These are phyloP conservation scores for Phymastichus coffea DNA, from an alignment of 1,140 invertebrate genomes.

Conservation along the genomic window DNA sequence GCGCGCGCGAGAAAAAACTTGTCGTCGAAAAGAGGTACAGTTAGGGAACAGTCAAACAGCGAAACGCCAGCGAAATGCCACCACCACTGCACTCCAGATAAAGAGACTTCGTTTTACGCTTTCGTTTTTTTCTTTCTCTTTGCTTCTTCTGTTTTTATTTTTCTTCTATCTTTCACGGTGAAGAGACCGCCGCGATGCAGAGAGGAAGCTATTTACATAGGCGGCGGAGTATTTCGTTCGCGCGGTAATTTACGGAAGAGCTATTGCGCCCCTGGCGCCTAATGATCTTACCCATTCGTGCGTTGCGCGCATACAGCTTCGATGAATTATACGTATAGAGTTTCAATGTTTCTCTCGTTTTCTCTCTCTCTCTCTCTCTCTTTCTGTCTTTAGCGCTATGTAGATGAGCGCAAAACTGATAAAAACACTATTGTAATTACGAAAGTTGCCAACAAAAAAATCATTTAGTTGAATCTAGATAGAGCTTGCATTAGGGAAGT, in stretches of 20 bases:
- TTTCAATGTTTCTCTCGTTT: neutral
- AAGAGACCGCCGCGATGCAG: neutral
- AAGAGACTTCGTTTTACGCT: neutral
- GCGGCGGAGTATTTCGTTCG: neutral
- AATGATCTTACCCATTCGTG: neutral
- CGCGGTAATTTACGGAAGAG: slow-evolving; percentile 33
- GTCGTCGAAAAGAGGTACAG: neutral
- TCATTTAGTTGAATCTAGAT: neutral
- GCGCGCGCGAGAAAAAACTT: slow-evolving; percentile 31
- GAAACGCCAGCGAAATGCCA: slow-evolving; percentile 31
- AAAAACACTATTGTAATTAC: slow-evolving; percentile 16
- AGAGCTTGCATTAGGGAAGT: neutral
- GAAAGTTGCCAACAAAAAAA: neutral
- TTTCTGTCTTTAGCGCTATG: too few relatives aligned
- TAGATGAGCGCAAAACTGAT: too few relatives aligned
- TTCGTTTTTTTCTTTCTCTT: neutral
- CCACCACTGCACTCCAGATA: neutral
- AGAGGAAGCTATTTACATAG: neutral
- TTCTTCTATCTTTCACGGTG: neutral
- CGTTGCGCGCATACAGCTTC: neutral
- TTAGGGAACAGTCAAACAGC: slow-evolving; percentile 39
- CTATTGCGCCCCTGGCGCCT: neutral
- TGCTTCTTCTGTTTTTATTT: neutral
- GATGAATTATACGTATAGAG: slow-evolving; percentile 4
- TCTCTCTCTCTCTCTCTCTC: too few relatives aligned